Evolutionary conservation across 1,140 invertebrate species (phyloP).

Genomic region (Sarcophaga peregrina): DNA sequence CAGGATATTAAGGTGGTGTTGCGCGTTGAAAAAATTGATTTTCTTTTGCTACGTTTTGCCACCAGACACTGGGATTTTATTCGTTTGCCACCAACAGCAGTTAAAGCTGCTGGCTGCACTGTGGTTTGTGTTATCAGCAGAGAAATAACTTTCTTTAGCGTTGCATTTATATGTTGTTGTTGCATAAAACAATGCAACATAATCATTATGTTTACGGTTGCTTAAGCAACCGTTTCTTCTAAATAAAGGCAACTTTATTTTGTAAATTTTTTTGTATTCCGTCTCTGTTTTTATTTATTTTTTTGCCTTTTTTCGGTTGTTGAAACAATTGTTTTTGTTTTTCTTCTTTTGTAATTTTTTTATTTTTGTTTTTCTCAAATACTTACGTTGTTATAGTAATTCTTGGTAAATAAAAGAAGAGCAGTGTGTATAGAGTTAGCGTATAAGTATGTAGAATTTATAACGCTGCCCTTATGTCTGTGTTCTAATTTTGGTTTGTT

Average conservation of each 20-base stretch:
- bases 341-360: not conserved
- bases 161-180: constrained; percentile 16
- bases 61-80: constrained; percentile 15
- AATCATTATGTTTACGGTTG: constrained; percentile 39
- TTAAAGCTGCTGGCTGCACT: not conserved
- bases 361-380: too few relatives aligned
- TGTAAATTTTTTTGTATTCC: not conserved
- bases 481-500: constrained; percentile 33
- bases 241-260: constrained; percentile 27
- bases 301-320: too few relatives aligned
- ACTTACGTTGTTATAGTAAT: too few relatives aligned
- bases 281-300: not conserved
- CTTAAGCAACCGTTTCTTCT: constrained; percentile 34
- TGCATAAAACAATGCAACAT: constrained; percentile 34
- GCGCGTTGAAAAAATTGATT: not conserved
- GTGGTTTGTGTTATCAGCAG: not conserved
- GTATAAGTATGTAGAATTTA: not conserved
- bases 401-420: too few relatives aligned
- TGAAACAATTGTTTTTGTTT: not conserved
- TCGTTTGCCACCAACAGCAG: not conserved
- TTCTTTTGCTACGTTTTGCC: constrained; percentile 30
- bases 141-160: constrained; percentile 24
- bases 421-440: not conserved
- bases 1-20: constrained; percentile 4
- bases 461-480: constrained; percentile 32